Evolutionary conservation across 2,113 vertebrate species (phyloP).

Genomic region (Megaceryle maxima): DNA sequence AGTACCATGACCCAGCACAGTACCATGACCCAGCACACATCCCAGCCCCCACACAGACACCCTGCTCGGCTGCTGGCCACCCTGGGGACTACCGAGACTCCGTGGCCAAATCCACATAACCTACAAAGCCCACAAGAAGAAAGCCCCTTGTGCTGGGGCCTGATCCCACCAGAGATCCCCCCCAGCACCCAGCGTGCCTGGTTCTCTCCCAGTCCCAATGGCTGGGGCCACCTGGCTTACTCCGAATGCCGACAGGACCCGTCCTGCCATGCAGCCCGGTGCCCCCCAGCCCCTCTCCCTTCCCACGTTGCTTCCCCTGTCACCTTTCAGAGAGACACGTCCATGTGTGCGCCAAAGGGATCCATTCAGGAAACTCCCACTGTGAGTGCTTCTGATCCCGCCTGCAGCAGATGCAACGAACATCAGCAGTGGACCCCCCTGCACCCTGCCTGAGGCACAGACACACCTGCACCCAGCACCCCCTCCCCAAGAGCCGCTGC

Average conservation of each 20-base stretch:
- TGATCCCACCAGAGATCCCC: neutral
- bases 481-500: too few species aligned
- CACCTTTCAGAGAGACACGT: slow-evolving; percentile 82
- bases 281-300: too few species aligned
- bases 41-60: neutral
- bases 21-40: neutral
- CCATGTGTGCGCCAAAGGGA: slow-evolving; percentile 83
- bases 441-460: neutral
- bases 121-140: neutral
- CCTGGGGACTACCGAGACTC: rapidly evolving
- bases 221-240: too few species aligned
- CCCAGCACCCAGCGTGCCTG: rapidly evolving
- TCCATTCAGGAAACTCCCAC: slow-evolving; percentile 91
- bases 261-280: neutral
- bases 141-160: too few species aligned
- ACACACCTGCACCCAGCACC: neutral
- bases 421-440: neutral
- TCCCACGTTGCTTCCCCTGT: rapidly evolving
- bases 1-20: neutral
- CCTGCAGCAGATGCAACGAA: slow-evolving; percentile 52
- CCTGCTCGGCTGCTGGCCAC: neutral
- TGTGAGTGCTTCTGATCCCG: slow-evolving; percentile 79
- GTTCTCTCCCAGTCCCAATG: neutral
- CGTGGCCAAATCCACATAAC: neutral
- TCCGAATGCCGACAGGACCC: neutral